Conservation (phyloP, 2,888 invertebrate genomes). For the Ceraclea dissimilis region DNA sequence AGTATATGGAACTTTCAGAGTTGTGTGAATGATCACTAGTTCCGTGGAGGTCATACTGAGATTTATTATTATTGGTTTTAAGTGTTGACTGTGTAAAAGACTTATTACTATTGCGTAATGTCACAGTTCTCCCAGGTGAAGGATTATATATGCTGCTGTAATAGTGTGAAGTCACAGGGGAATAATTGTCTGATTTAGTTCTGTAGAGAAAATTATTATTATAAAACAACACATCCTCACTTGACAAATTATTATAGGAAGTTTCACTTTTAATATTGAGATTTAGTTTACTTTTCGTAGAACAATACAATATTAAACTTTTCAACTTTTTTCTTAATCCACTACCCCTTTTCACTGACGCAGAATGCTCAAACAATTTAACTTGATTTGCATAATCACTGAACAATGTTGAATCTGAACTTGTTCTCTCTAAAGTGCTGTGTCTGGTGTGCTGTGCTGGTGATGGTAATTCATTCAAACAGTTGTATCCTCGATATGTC, state of each 20-base stretch:
- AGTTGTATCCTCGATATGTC: constrained; percentile 35
- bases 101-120: no score
- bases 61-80: no score
- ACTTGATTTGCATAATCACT: constrained; percentile 48
- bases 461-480: no score
- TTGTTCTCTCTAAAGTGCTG: constrained; percentile 29
- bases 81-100: no score
- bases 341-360: constrained; percentile 26
- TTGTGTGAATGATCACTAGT: no score
- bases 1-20: constrained; percentile 12
- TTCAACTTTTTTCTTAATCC: constrained; percentile 16
- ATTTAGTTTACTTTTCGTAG: neutral
- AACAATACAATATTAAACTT: constrained; percentile 3
- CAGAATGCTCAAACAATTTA: constrained; percentile 37
- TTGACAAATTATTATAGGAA: neutral
- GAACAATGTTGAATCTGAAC: constrained; percentile 47
- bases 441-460: neutral
- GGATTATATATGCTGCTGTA: no score
- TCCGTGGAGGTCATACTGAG: no score
- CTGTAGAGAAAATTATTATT: constrained; percentile 24
- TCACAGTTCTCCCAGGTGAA: no score
- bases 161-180: neutral
- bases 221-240: neutral
- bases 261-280: constrained; percentile 4
- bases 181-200: neutral